Conservation (phyloP, 2,888 invertebrate species). For the Agrypnus murinus region DNA sequence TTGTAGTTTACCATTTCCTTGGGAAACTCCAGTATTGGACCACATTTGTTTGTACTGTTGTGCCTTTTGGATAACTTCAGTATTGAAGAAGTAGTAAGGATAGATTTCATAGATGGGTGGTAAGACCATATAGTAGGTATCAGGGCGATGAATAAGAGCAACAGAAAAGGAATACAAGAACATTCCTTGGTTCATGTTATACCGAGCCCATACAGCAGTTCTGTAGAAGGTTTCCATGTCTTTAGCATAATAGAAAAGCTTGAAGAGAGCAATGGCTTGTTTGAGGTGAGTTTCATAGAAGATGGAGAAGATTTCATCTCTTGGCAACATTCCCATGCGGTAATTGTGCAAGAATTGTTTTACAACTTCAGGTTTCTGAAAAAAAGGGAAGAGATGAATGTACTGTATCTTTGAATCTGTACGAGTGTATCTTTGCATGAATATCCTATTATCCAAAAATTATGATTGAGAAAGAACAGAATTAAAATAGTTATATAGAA, state of each 20-base stretch:
- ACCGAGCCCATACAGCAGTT: slow-evolving; percentile 80
- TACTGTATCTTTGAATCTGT: too few species aligned
- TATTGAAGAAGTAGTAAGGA: slow-evolving; percentile 82
- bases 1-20: slow-evolving; percentile 15
- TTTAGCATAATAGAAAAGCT: slow-evolving; percentile 81
- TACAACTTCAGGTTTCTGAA: slow-evolving; percentile 75
- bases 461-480: not conserved
- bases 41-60: slow-evolving; percentile 76
- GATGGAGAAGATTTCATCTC: slow-evolving; percentile 77
- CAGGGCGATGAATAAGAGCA: slow-evolving; percentile 78
- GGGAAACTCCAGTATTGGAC: not conserved
- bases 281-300: slow-evolving; percentile 76
- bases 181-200: slow-evolving; percentile 80
- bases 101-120: slow-evolving; percentile 84
- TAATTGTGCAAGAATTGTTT: slow-evolving; percentile 75
- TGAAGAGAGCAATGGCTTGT: slow-evolving; percentile 79
- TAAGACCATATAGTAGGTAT: slow-evolving; percentile 78
- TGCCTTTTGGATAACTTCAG: slow-evolving; percentile 79
- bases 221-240: slow-evolving; percentile 82
- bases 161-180: slow-evolving; percentile 79
- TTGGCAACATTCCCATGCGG: slow-evolving; percentile 75
- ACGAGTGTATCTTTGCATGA: too few species aligned
- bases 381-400: slow-evolving; percentile 53
- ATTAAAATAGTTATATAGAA: too few species aligned
- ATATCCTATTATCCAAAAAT: too few species aligned